Evolutionary conservation across 2,113 vertebrate species (phyloP).

Genomic region (Saccopteryx leptura): DNA sequence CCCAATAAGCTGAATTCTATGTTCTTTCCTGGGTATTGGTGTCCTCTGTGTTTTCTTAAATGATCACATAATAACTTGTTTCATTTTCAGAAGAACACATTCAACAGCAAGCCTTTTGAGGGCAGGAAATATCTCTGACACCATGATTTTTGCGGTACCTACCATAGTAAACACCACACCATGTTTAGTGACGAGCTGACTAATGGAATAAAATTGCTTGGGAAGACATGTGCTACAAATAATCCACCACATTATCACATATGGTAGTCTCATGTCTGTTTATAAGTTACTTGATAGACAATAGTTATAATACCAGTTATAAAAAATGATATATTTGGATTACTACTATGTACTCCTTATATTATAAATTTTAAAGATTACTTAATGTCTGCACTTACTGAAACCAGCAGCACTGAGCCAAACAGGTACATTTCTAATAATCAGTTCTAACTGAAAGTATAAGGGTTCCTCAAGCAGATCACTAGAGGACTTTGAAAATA

Average conservation of each 20-base stretch:
- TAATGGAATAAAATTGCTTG: neutral
- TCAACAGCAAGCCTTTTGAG: neutral
- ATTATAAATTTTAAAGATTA: neutral
- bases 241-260: neutral
- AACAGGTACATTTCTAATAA: neutral
- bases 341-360: neutral
- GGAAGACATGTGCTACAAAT: neutral
- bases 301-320: neutral
- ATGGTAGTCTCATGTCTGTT: neutral
- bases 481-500: constrained; percentile 22
- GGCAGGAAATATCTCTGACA: neutral
- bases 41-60: neutral
- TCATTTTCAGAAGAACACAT: neutral
- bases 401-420: neutral
- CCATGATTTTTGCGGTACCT: neutral
- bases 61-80: neutral
- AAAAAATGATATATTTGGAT: neutral
- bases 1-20: neutral
- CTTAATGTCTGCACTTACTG: neutral
- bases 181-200: neutral
- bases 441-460: constrained; percentile 36
- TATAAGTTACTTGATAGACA: neutral
- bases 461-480: neutral
- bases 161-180: neutral
- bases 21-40: neutral